Evolutionary conservation across 2,113 vertebrate genomes (phyloP).

Genomic region (Glaucomys volans): DNA sequence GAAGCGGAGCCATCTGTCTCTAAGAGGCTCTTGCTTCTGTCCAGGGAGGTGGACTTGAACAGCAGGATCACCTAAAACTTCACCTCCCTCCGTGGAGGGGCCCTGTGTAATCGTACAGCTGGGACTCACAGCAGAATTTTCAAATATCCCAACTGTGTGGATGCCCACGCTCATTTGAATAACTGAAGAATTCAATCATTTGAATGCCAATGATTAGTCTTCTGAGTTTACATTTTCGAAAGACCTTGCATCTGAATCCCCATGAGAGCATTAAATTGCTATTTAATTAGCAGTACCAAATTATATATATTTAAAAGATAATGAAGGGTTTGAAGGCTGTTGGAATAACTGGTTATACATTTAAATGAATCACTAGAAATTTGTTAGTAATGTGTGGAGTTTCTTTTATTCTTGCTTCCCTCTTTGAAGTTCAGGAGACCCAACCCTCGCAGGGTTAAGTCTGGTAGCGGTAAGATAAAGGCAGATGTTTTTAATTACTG

Average conservation of each 20-base stretch:
- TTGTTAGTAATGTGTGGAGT: slow-evolving; percentile 87
- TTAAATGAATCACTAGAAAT: slow-evolving; percentile 90
- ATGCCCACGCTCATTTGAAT: slow-evolving; percentile 87
- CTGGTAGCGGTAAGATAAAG: slow-evolving; percentile 89
- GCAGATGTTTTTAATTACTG: slow-evolving; percentile 92
- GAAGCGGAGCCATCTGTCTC: slow-evolving; percentile 77
- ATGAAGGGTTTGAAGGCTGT: slow-evolving; percentile 92
- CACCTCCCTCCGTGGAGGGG: slow-evolving; percentile 80
- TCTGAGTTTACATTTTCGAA: slow-evolving; percentile 88
- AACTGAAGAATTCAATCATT: slow-evolving; percentile 88
- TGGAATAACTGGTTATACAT: slow-evolving; percentile 89
- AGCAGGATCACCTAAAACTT: slow-evolving; percentile 82
- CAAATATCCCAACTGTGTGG: slow-evolving; percentile 83
- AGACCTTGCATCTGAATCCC: slow-evolving; percentile 87
- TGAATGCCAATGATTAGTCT: slow-evolving; percentile 89
- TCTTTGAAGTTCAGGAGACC: slow-evolving; percentile 89
- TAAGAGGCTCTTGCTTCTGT: slow-evolving; percentile 82
- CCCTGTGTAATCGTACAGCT: slow-evolving; percentile 83
- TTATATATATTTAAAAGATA: slow-evolving; percentile 94
- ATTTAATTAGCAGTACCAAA: slow-evolving; percentile 93
- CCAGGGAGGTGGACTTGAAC: slow-evolving; percentile 79
- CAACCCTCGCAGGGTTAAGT: slow-evolving; percentile 85
- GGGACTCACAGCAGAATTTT: slow-evolving; percentile 86
- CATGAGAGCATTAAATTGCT: slow-evolving; percentile 91
- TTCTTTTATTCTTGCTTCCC: slow-evolving; percentile 86